phyloP scores from a whole-genome alignment of 2,113 vertebrate species.

The Apeltes quadracus region DNA sequence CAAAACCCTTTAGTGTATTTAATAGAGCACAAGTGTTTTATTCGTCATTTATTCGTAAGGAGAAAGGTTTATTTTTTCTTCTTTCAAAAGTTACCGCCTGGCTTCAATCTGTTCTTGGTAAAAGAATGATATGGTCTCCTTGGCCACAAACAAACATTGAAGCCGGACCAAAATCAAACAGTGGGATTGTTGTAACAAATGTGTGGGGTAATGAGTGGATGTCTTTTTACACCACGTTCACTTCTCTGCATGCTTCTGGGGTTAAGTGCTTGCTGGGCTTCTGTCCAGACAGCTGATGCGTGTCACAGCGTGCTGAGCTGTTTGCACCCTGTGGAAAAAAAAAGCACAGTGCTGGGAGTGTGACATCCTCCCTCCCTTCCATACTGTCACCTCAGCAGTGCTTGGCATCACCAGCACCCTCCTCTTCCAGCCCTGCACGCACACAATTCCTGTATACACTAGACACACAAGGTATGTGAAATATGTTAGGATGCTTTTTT shows the following conservation, averaged over 20 bases:
- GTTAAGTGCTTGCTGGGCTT: slow-evolving; percentile 55
- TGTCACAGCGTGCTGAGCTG: slow-evolving; percentile 54
- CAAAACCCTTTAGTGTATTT: background rate
- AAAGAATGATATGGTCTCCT: background rate
- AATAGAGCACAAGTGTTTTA: background rate
- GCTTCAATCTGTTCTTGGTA: background rate
- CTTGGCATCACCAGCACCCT: slow-evolving; percentile 12
- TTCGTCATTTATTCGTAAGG: background rate
- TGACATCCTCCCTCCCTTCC: slow-evolving; percentile 44
- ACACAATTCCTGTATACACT: slow-evolving; percentile 3
- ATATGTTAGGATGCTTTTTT: slow-evolving; percentile 3
- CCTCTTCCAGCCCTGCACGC: slow-evolving; percentile 2
- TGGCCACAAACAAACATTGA: slow-evolving; percentile 10
- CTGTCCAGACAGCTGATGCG: slow-evolving; percentile 54
- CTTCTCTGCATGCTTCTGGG: slow-evolving; percentile 35
- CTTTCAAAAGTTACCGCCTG: background rate
- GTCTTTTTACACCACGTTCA: slow-evolving; percentile 31
- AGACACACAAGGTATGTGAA: slow-evolving; percentile 17
- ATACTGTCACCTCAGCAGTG: slow-evolving; percentile 51
- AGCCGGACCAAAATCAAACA: background rate
- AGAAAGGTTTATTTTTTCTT: background rate
- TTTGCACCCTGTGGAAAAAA: slow-evolving; percentile 37
- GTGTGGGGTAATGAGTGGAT: slow-evolving; percentile 16
- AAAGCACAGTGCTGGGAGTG: slow-evolving; percentile 27
- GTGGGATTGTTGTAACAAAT: slow-evolving; percentile 4